Base-by-base conservation (phyloP, 2,797 vertebrate species). In the Stomatorhinus walkeri region DNA sequence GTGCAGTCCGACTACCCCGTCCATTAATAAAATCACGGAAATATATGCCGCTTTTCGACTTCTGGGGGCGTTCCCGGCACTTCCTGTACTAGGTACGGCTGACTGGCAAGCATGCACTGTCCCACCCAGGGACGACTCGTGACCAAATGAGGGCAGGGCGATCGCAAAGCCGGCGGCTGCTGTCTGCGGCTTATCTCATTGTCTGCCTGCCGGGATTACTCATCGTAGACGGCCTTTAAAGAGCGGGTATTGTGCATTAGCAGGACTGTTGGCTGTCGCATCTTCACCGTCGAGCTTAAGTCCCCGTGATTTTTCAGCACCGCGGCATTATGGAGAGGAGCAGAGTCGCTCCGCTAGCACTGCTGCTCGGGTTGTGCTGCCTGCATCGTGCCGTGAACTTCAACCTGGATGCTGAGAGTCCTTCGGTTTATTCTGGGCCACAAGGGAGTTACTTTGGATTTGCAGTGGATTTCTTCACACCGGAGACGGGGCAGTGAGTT, bases 361-460 rank as follows among this genome's bases (percentile, higher is more conserved):
- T 89, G 87, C 61, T 72, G 61, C 36, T 91, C 9, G 49, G 89
- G 19, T 24, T 90, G 52, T 56, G 76, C 12, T 90, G 32, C 85
- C 59, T 88, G 16, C 22, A 76, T 32, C 51, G 12, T 10, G 85
- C 88, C 2, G 8, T n/a, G 43, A 52, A 87, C 8, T 93, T 93
- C 88, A 93, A 93, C 59, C 89, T 93, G 90, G 93, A 93, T 87
- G 36, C 64, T 0, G 91, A 92, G 9, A 91, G 89, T 2, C 92
- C 93, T 1, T 90, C 91, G 0, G 91, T 93, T 4, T 93, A 91
- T 87, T 90, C 91, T 6, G 93, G 93, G 88, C 93, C 93, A 32
- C 59, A 51, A 19, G 91, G 93, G 68, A 93, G 93, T 83, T 93
- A 93, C 72, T 93, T 93, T 85, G 93, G 93, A 61, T 93, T 92